Evolutionary conservation across 1,140 invertebrate species (phyloP).

Genomic region (Trypoxylus dichotomus): DNA sequence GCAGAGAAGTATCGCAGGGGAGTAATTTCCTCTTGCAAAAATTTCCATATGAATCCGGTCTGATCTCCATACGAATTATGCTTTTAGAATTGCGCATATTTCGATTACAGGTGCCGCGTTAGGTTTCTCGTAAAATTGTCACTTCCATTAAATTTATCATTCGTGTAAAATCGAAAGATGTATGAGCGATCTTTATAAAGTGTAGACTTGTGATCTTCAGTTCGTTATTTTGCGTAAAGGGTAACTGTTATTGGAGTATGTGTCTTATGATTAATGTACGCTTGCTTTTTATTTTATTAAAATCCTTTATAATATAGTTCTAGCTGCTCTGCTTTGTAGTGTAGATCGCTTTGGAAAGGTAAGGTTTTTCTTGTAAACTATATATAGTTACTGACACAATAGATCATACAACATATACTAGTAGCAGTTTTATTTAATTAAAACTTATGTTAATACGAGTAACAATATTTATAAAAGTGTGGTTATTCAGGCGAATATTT

Average conservation of each 20-base stretch:
- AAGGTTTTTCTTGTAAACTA: background rate
- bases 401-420: no score
- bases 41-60: background rate
- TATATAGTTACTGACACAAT: no score
- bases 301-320: background rate
- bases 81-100: background rate
- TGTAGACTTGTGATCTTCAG: background rate
- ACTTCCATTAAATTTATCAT: background rate
- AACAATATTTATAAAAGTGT: no score
- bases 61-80: background rate
- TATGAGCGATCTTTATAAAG: no score
- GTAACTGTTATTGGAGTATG: background rate
- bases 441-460: no score
- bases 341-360: background rate
- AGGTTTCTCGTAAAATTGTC: constrained; percentile 2
- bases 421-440: no score
- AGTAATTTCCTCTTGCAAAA: background rate
- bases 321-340: background rate
- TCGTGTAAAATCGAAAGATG: background rate
- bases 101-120: background rate
- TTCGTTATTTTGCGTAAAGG: background rate
- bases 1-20: background rate
- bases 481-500: no score
- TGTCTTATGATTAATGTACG: background rate
- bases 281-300: background rate